Percentiles rank a stretch among this genome's conserved stretches.
Conservation (phyloP, 2,888 invertebrate species). For the Chamaedrilus cognettii region DNA sequence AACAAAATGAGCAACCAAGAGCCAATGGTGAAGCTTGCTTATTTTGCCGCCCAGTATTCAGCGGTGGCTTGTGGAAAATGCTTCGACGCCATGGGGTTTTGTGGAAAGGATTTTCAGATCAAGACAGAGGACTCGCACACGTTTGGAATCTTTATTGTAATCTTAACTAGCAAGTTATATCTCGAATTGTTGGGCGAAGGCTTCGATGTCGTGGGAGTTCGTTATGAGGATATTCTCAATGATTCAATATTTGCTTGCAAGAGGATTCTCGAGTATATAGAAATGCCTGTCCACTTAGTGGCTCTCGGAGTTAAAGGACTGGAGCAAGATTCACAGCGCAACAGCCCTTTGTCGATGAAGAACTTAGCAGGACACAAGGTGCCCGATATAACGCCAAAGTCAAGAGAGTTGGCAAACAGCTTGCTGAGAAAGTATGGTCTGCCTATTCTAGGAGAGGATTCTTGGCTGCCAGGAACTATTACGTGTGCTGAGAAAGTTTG, state of each 20-base stretch:
- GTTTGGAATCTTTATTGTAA: background rate
- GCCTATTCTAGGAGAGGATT: too few relatives aligned
- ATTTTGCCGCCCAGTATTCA: too few relatives aligned
- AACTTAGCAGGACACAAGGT: slow-evolving; percentile 3
- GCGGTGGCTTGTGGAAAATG: slow-evolving; percentile 5
- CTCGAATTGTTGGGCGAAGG: background rate
- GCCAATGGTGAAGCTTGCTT: slow-evolving; percentile 7
- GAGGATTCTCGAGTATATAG: slow-evolving; percentile 5
- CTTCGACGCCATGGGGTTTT: slow-evolving; percentile 12
- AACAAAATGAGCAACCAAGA: slow-evolving; percentile 14
- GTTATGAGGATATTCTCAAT: slow-evolving; percentile 16
- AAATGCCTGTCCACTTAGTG: background rate
- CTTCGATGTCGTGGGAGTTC: slow-evolving; percentile 4
- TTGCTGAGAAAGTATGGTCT: background rate
- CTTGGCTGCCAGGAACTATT: too few relatives aligned
- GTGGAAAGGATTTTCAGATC: slow-evolving; percentile 4
- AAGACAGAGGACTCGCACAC: slow-evolving; percentile 4
- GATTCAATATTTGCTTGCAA: background rate
- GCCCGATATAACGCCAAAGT: background rate
- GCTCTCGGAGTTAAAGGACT: slow-evolving; percentile 1
- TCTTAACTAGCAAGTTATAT: slow-evolving; percentile 9
- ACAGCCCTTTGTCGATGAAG: background rate
- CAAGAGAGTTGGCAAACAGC: background rate
- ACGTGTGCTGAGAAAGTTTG: too few relatives aligned
- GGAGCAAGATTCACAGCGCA: slow-evolving; percentile 12